Conservation (phyloP, 2,113 vertebrate genomes). For the Probosciger aterrimus region DNA sequence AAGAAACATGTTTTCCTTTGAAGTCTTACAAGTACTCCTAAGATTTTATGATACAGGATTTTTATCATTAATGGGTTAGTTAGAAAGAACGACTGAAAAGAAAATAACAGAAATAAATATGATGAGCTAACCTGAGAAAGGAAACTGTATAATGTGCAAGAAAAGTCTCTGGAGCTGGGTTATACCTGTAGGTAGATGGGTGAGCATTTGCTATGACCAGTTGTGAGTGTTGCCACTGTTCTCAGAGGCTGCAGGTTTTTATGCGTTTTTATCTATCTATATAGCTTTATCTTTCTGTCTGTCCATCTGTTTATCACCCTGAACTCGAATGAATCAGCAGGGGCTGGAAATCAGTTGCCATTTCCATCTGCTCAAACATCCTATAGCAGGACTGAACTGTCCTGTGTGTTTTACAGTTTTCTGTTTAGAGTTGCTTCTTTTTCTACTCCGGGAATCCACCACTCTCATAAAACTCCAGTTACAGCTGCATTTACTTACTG, state of each 20-base stretch:
- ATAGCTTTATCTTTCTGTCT: background rate
- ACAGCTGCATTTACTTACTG: constrained; percentile 55
- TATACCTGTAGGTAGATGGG: background rate
- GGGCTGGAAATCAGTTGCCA: background rate
- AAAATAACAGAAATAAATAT: background rate
- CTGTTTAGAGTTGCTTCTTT: background rate
- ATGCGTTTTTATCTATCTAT: background rate
- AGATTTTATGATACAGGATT: background rate
- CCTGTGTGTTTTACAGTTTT: background rate
- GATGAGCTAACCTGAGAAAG: background rate
- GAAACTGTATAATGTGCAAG: background rate
- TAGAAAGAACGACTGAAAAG: background rate
- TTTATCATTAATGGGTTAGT: background rate
- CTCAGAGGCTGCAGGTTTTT: background rate
- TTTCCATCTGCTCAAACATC: background rate
- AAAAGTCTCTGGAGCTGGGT: background rate
- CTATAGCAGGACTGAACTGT: background rate
- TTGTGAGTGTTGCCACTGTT: background rate
- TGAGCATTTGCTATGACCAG: background rate
- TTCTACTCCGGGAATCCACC: background rate
- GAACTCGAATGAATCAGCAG: background rate
- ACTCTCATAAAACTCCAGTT: background rate
- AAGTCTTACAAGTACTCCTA: background rate
- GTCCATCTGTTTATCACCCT: background rate
- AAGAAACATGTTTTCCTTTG: constrained; percentile 26